A percentile compares a stretch with the other conserved stretches of the same genome.
These are phyloP conservation scores for Sebastes steindachneri DNA, from an alignment of 2,797 vertebrate genomes.

Conservation along the genomic window DNA sequence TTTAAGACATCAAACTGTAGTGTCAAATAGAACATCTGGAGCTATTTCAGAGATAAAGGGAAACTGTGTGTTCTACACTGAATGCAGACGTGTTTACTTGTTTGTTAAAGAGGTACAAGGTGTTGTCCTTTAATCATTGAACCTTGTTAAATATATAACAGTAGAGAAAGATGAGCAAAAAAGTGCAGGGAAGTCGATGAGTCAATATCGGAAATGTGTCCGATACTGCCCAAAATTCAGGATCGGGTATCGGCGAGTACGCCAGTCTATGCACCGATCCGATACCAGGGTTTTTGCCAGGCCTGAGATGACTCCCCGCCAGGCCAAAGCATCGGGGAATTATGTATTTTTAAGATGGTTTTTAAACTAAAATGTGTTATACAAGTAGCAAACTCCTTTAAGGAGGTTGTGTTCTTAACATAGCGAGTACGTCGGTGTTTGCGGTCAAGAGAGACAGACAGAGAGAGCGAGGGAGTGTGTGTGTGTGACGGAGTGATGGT, in stretches of 20 bases:
- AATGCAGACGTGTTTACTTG: neutral
- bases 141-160: neutral
- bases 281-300: too few species aligned
- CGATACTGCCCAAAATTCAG: neutral
- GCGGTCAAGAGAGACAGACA: too few species aligned
- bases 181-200: neutral
- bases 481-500: too few species aligned
- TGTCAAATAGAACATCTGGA: neutral
- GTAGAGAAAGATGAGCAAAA: neutral
- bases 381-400: too few species aligned
- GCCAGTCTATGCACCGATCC: too few species aligned
- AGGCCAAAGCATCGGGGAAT: too few species aligned
- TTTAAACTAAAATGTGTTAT: too few species aligned
- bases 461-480: too few species aligned
- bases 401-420: too few species aligned
- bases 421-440: too few species aligned
- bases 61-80: neutral
- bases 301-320: too few species aligned
- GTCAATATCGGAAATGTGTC: neutral
- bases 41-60: neutral
- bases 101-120: neutral
- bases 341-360: too few species aligned
- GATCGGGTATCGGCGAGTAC: accelerated
- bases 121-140: neutral
- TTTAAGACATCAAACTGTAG: neutral